A percentile compares a stretch with the other conserved stretches of the same genome.
These are phyloP conservation scores for Pseudanteris insignis DNA, from an alignment of 2,888 invertebrate species.

Conservation along the genomic window DNA sequence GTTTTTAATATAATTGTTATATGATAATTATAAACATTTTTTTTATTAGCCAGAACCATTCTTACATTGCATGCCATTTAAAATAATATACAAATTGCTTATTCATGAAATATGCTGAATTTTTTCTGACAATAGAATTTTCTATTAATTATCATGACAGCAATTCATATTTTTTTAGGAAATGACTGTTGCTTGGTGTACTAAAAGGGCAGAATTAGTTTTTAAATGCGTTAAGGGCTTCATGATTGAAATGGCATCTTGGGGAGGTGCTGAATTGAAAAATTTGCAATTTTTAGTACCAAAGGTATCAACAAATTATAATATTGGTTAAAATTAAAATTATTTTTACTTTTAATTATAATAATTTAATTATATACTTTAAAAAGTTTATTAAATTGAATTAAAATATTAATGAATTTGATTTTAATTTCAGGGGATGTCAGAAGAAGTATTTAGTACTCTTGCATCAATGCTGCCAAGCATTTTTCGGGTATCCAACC, in stretches of 20 bases:
- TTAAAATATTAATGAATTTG: too few relatives aligned
- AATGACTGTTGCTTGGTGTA: constrained; percentile 97
- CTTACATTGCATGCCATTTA: too few relatives aligned
- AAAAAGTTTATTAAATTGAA: not conserved
- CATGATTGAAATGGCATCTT: constrained; percentile 97
- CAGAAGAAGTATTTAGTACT: constrained; percentile 82
- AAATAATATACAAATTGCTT: constrained; percentile 2
- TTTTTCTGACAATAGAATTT: not conserved
- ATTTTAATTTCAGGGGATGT: constrained; percentile 72
- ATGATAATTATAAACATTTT: too few relatives aligned
- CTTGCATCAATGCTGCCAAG: constrained; percentile 89
- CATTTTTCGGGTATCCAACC: constrained; percentile 95
- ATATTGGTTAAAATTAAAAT: too few relatives aligned
- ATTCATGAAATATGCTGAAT: too few relatives aligned
- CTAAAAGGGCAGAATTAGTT: constrained; percentile 93
- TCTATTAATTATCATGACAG: too few relatives aligned
- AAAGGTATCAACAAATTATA: too few relatives aligned
- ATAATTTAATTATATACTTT: too few relatives aligned
- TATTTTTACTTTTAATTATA: too few relatives aligned
- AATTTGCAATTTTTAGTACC: constrained; percentile 89
- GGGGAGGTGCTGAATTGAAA: constrained; percentile 89
- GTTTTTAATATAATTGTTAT: too few relatives aligned
- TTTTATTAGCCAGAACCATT: too few relatives aligned
- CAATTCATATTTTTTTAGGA: constrained; percentile 71
- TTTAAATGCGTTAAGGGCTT: constrained; percentile 99